Evolutionary conservation across 1,140 invertebrate species (phyloP).

Genomic region (Pollicipes pollicipes): DNA sequence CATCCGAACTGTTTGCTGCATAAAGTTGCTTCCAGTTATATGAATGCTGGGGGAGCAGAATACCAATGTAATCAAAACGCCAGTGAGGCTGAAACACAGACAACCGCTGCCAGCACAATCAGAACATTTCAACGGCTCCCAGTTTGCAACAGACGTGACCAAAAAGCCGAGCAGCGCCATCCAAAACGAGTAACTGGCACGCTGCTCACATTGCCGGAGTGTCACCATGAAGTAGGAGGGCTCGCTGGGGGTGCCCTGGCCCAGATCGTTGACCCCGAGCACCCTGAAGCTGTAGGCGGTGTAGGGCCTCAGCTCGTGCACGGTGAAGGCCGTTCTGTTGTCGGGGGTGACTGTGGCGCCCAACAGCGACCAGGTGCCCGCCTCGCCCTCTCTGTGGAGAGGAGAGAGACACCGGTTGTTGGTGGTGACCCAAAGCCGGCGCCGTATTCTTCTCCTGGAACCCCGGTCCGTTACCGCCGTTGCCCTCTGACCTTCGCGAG

Average conservation of each 20-base stretch:
- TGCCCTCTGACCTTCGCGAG: neutral
- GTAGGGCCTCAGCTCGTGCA: conserved; percentile 45
- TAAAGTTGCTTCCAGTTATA: neutral
- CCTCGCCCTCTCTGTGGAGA: conserved; percentile 25
- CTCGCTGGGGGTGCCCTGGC: conserved; percentile 45
- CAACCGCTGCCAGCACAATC: neutral
- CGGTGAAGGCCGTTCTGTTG: conserved; percentile 38
- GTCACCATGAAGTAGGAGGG: conserved; percentile 58
- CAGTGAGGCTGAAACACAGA: neutral
- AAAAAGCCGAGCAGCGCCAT: neutral
- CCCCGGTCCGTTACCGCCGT: neutral
- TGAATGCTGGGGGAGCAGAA: neutral
- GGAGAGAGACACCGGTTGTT: neutral
- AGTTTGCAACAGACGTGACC: neutral
- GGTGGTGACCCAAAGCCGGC: neutral
- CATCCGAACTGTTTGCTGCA: neutral
- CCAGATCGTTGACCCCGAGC: conserved; percentile 48
- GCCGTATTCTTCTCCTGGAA: neutral
- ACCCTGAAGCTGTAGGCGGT: conserved; percentile 58
- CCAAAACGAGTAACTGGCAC: neutral
- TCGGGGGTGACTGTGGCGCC: conserved; percentile 39
- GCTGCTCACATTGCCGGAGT: conserved; percentile 41
- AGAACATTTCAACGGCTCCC: neutral
- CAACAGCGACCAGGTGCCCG: conserved; percentile 24
- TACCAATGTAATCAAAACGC: neutral